A percentile compares a stretch with the other conserved stretches of the same genome.
Evolutionary conservation across 2,888 invertebrate species (phyloP).

Genomic region (Abscondita cerata): DNA sequence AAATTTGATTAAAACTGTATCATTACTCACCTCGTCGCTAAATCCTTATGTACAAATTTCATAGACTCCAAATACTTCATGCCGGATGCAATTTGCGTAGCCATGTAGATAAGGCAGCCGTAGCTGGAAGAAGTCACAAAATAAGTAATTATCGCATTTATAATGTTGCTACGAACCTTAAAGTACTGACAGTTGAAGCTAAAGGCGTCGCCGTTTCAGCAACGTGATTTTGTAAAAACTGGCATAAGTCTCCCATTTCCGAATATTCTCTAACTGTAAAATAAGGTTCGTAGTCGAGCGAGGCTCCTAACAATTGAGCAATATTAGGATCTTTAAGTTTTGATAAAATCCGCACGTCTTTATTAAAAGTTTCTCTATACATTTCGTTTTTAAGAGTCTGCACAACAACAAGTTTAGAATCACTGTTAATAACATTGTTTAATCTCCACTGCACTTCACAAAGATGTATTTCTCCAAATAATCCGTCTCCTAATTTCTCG

Average conservation of each 20-base stretch:
- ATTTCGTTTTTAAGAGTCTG: conserved; percentile 71
- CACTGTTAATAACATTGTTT: conserved; percentile 42
- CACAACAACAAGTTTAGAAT: conserved; percentile 71
- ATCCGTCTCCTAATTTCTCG: conserved; percentile 78
- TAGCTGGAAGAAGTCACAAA: conserved; percentile 66
- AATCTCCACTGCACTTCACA: conserved; percentile 62
- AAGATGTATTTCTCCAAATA: conserved; percentile 77
- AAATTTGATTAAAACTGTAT: background rate
- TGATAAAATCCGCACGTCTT: conserved; percentile 74
- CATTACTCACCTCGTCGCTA: conserved; percentile 74
- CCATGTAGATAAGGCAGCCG: conserved; percentile 85
- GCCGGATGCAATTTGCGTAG: conserved; percentile 86
- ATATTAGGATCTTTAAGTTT: conserved; percentile 76
- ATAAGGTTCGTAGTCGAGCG: conserved; percentile 74
- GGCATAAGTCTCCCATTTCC: conserved; percentile 82
- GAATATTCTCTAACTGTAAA: conserved; percentile 80
- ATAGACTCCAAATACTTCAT: conserved; percentile 89
- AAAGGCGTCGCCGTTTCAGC: conserved; percentile 73
- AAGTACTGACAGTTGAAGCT: conserved; percentile 69
- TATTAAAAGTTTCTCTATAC: conserved; percentile 73
- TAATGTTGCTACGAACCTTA: conserved; percentile 65
- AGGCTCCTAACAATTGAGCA: conserved; percentile 75
- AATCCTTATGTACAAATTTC: conserved; percentile 85
- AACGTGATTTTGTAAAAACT: conserved; percentile 81
- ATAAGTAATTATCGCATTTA: conserved; percentile 10